Evolutionary conservation across 1,140 invertebrate species (phyloP), one percentile per base, ranked within the genome.

Genomic region (Charaxes varanes): DNA sequence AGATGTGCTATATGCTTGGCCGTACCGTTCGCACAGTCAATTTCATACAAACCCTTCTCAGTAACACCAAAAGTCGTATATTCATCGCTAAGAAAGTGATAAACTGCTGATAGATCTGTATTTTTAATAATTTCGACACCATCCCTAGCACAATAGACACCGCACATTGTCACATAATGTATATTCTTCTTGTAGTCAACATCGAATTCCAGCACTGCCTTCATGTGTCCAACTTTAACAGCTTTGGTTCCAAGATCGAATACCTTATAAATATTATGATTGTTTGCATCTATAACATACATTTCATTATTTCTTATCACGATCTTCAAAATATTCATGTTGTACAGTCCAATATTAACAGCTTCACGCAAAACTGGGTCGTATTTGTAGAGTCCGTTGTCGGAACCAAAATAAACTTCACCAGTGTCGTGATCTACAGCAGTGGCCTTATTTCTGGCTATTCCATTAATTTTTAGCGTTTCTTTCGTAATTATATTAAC

Each of bases 401-500:
- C 70, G 4, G 73, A 70, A 12, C 78, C 78, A 23, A 83, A 83
- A 36, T 80, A 83, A 2, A 80, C 64, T 12, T 79, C 70, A 6
- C 78, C 60, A 0, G 64, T 66, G 0, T 73, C 73, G 0, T 37
- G 2, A 44, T 83, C 76, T 1, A 83, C 70, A 0, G 65, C 78
- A 7, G 64, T 73, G 0, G 78, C 78, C 51, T 77, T 83, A 19
- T 80, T 83, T 11, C 44, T 69, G 21, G 43, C 18, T n/a, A 83
- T 76, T 0, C 78, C 76, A 19, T 60, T 40, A 3, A 83, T 70
- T 66, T 77, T 80, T 4, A 18, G 48, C 0, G 62, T 11, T 26
- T 62, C 38, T 53, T 70, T 80, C 2, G 76, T 80, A 11, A 74
- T 48, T 0, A 78, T 36, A 45, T 83, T 83, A 2, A 83, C 49